Conservation (phyloP, 1,140 invertebrate species). For the Planococcus citri region DNA sequence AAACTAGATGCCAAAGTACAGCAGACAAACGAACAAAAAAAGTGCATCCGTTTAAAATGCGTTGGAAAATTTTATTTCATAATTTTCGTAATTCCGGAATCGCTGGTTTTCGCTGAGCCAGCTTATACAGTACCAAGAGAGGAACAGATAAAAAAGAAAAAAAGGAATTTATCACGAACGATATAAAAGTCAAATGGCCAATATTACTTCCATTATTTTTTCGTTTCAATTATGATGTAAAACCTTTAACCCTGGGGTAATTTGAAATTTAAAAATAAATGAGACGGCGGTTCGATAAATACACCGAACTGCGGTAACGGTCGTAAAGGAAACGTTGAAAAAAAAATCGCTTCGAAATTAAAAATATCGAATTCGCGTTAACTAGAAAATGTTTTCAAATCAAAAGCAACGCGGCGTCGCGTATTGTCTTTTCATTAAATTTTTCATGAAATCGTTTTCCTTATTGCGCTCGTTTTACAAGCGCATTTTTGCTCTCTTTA, state of each 20-base stretch:
- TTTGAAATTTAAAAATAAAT: slow-evolving; percentile 5
- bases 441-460: neutral
- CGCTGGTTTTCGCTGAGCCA: too few relatives aligned
- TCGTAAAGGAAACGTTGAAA: neutral
- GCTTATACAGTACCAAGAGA: too few relatives aligned
- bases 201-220: neutral
- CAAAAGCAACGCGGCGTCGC: neutral
- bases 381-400: neutral
- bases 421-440: neutral
- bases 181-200: neutral
- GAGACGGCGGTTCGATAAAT: neutral
- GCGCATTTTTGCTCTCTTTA: too few relatives aligned
- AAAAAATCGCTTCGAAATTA: too few relatives aligned
- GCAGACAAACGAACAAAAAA: too few relatives aligned
- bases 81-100: neutral
- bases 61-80: neutral
- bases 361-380: too few relatives aligned
- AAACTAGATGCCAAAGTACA: neutral
- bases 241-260: neutral
- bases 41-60: neutral
- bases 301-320: too few relatives aligned
- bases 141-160: neutral
- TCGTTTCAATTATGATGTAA: neutral
- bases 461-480: neutral
- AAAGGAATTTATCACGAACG: slow-evolving; percentile 6